Base-by-base conservation (phyloP, 2,113 vertebrate genomes). In the Megatriorchis doriae region DNA sequence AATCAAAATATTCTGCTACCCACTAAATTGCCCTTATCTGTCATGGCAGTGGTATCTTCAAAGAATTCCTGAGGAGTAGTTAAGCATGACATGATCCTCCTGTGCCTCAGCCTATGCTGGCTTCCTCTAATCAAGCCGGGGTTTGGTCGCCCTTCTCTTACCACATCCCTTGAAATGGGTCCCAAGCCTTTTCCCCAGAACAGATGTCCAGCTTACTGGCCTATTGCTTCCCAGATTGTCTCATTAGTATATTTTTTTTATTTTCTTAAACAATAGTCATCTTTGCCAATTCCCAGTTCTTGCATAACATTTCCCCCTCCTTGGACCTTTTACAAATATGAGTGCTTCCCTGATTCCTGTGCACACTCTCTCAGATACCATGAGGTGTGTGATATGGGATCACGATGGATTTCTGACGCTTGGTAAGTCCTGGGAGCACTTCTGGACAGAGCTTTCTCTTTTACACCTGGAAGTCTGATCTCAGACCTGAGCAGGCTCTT, bases 21-120 rank as follows among this genome's bases (percentile, higher is more conserved):
- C 91, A 89, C 93, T 97, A 94, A 97, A 96, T 94, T 97, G 95
- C 52, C 67, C 86, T 97, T 97, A 97, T 97, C 97, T 97, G 70
- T 91, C 19, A 6, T 75, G 88, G 86, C 88, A 96, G 88, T 88
- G 70, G 77, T 96, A 97, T 96, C 96, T 97, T 97, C 96, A 97
- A 97, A 97, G 95, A 91, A 94, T 97, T 97, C 88, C 94, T 83
- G 63, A 93, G 63, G 40, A 81, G 82, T 50, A 94, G 95, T 94
- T 97, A 96, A 96, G 83, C 91, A 86, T 96, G 93, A 96, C 95
- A 93, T 0, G 67, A 97, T 87, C 95, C 93, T 95, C 67, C 94
- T 88, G 83, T 94, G 87, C 80, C 72, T 93, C 78, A 94, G 74
- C 56, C 87, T 88, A 43, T 82, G 29, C 50, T 22, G 52, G 43